Percentiles rank a stretch among this genome's conserved stretches.
phyloP scores from a whole-genome alignment of 2,888 invertebrate genomes.

The Ferdinandea cuprea region DNA sequence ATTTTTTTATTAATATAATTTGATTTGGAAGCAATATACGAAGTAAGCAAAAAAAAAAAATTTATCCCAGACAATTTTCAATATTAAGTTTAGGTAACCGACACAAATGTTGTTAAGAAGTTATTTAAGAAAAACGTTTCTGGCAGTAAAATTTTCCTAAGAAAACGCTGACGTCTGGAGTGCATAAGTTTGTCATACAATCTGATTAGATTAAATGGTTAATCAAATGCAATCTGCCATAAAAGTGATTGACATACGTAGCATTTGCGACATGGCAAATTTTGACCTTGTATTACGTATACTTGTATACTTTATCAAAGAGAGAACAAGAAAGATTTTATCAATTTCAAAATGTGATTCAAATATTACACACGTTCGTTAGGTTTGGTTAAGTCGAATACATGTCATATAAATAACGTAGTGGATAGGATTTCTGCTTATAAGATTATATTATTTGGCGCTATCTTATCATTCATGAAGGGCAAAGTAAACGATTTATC shows the following conservation, averaged over 20 bases:
- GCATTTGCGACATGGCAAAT: not conserved
- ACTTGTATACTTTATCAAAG: not conserved
- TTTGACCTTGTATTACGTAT: constrained; percentile 3
- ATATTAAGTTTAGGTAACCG: too few relatives aligned
- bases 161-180: not conserved
- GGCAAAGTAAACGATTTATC: not conserved
- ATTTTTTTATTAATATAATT: not conserved
- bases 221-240: constrained; percentile 5
- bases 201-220: constrained; percentile 13
- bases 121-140: not conserved
- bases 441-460: not conserved
- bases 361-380: not conserved
- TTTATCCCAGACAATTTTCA: too few relatives aligned
- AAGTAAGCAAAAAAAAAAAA: too few relatives aligned
- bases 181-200: not conserved
- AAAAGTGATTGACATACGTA: not conserved
- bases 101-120: not conserved
- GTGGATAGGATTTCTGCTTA: not conserved
- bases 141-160: not conserved
- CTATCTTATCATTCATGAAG: constrained; percentile 36
- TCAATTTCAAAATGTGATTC: constrained; percentile 32
- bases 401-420: not conserved
- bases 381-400: not conserved
- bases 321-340: not conserved
- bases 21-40: not conserved